Evolutionary conservation across 2,888 invertebrate species (phyloP), one percentile per base, ranked within the genome.

Genomic region (Anodontia alba): DNA sequence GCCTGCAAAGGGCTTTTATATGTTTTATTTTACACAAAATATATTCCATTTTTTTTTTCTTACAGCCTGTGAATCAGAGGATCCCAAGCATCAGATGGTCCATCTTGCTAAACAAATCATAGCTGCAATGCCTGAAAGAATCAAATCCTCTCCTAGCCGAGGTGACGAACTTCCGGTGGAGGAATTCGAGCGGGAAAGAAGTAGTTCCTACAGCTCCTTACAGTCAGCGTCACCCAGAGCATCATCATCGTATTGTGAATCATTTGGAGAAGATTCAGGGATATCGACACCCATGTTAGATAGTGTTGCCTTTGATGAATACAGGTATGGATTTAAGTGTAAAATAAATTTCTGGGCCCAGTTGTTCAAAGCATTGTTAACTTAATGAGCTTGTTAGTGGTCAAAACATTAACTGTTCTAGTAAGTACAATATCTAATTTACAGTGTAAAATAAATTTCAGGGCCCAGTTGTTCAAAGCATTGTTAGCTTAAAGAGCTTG

Each of bases 91-190:
- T 20, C 94, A 93, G 83, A 95, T 95, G 91, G 92, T 94, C 29
- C 98, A 98, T 76, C 95, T 99, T 93, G 99, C 99, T 75, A 98
- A 99, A 95, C 98, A 99, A 95, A 99, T 99, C 91, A 99, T 99
- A 93, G 99, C 99, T 75, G 99, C 99, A 17, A 98, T 99, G 96
- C 99, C 99, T 80, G 98, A 99, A 90, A 96, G 98, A 92, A 99
- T 99, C 94, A 99, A 99, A 96, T 97, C 97, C n/a, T 93, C 92
- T 5, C 93, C 94, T 0, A 86, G 90, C 26, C 87, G 90, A 8
- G 80, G 86, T 20, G 92, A 92, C 42, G 91, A 91, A 15, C 74
- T 78, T 36, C 87, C 81, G 26, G 87, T 83, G 33, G 87, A 86
- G 31, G 82, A 86, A 43, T 84, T 87, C 46, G 78, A 84, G n/a